Evolutionary conservation across 2,888 invertebrate genomes (phyloP), one percentile per base, ranked within the genome.

Genomic region (Parthenolecanium corni): DNA sequence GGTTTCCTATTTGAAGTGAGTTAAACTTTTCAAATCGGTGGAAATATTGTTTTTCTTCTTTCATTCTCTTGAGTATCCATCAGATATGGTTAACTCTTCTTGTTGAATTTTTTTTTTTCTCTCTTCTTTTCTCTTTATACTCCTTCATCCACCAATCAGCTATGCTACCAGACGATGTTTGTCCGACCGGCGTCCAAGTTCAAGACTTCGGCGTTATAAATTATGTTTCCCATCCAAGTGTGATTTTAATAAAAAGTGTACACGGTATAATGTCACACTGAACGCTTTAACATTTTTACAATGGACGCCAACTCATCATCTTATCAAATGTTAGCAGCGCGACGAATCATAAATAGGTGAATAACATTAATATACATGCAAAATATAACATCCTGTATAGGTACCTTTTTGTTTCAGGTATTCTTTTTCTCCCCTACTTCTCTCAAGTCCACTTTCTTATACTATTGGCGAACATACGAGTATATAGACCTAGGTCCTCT

Each of bases 221-320:
- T 61, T 61, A 51, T 51, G 49, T 49, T 61, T 61, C 61, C 40
- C 61, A 61, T 49, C 61, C 61, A 51, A 61, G 61, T 61, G 61
- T 61, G 61, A 61, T 61, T 61, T 61, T 61, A 61, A 61, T 61
- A 61, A 61, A 61, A 61, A 61, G 61, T 61, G 61, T 61, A 61
- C 47, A 61, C 61, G 61, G 40, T 61, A 61, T 61, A 61, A 61
- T 61, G 61, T 61, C 61, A 61, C 49, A 61, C 25, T 49, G 51
- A 61, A 61, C 61, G 61, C 61, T 61, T 61, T 61, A 61, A 61
- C 24, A 51, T 21, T 61, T 38, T 36, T 51, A 61, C 61, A 61
- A 61, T 61, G 61, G 40, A 61, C 51, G 61, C 61, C 58, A 61
- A 61, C 61, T 61, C 61, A 61, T 61, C 61, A 61, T 49, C 36